Evolutionary conservation across 2,113 vertebrate species (phyloP), one percentile per base, ranked within the genome.

Genomic region (Poeciliopsis occidentalis): DNA sequence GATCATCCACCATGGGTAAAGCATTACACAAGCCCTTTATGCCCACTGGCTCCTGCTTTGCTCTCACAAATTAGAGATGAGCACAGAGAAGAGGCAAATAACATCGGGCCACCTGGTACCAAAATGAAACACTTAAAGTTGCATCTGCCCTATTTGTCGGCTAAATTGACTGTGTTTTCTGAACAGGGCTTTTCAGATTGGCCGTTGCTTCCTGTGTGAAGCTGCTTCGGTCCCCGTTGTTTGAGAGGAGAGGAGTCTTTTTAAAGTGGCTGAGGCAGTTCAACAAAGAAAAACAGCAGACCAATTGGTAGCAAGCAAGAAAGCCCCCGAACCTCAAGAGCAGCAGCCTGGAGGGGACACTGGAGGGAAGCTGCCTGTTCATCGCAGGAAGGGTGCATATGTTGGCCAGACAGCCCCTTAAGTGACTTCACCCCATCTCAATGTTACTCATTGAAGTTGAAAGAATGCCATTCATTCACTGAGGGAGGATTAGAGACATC

Each of bases 231-330:
- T 83, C 71, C 57, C 63, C 64, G 81, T 72, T 91, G 83, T 88
- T 82, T 87, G 88, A 86, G 15, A 64, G 70, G 81, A 81, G 82
- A 81, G 79, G 51, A 68, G 80, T 24, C 76, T 12, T 34, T 64
- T 84, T 75, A 85, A 89, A 91, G 88, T 84, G 84, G 74, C 83
- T 60, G 6, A 69, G 76, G 82, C 81, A 84, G 85, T 92, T 90
- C 82, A 78, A 87, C 71, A 47, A 47, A 37, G 70, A 88, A 83
- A 83, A 92, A 87, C 86, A 86, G 80, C 65, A 70, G 12, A 87
- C 89, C 84, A 89, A 82, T 73, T 92, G 87, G 83, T 88, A 90
- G 87, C 85, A 92, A 92, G 87, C 85, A 93, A 92, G 84, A 87
- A 89, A 84, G 79, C 78, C 83, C 24, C 90, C 85, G 80, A 87